Evolutionary conservation across 2,888 invertebrate genomes (phyloP).

Genomic region (Ophion obscuratus): DNA sequence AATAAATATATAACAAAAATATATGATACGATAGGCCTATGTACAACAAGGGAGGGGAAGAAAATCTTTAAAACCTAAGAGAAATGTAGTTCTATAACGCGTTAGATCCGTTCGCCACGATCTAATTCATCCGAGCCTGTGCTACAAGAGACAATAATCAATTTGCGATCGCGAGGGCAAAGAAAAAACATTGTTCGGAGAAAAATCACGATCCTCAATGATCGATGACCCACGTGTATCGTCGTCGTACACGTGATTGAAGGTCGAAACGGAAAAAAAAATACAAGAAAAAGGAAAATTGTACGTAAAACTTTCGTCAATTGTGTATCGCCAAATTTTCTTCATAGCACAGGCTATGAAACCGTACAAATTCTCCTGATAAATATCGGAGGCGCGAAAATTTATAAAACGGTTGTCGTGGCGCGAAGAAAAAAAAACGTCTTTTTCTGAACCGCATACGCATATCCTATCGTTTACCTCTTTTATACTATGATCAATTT

Average conservation of each 20-base stretch:
- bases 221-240: background rate
- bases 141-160: conserved; percentile 44
- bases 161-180: conserved; percentile 25
- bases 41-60: conserved; percentile 75
- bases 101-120: conserved; percentile 49
- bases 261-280: conserved; percentile 29
- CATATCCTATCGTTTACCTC: conserved; percentile 2
- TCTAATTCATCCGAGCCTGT: conserved; percentile 52
- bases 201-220: background rate
- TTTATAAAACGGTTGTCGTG: background rate
- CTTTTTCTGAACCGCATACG: background rate
- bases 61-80: conserved; percentile 68
- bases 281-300: background rate
- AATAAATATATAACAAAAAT: conserved; percentile 81
- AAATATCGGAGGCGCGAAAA: conserved; percentile 6
- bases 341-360: conserved; percentile 53
- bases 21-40: conserved; percentile 80
- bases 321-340: background rate
- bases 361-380: conserved; percentile 14
- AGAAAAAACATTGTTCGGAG: conserved; percentile 12
- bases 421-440: conserved; percentile 7
- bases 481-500: background rate
- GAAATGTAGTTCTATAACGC: conserved; percentile 74
- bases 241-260: conserved; percentile 18
- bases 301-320: background rate